phyloP scores from a whole-genome alignment of 2,888 invertebrate genomes.

The Drosophila mimica region DNA sequence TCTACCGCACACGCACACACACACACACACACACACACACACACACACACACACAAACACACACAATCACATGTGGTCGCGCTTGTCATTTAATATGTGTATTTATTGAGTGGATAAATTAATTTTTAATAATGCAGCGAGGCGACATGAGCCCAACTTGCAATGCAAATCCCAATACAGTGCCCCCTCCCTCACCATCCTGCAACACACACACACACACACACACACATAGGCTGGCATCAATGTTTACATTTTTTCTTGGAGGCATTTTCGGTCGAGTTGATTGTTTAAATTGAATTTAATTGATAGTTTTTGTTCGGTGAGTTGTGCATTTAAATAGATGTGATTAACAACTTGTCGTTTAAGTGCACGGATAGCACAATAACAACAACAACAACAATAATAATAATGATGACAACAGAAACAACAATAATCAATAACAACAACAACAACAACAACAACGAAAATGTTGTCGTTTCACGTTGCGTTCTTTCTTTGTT shows the following conservation, averaged over 20 bases:
- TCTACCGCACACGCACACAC: slow-evolving; percentile 6
- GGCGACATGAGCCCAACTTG: too few species aligned
- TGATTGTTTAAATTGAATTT: slow-evolving; percentile 62
- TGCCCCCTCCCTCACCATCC: background rate
- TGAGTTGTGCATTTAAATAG: slow-evolving; percentile 43
- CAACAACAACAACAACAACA: slow-evolving; percentile 4
- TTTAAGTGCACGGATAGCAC: slow-evolving; percentile 47
- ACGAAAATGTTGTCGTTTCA: slow-evolving; percentile 26
- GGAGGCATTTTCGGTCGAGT: slow-evolving; percentile 55
- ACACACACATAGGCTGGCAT: slow-evolving; percentile 4
- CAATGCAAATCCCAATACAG: background rate
- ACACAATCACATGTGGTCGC: slow-evolving; percentile 4
- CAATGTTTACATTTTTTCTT: slow-evolving; percentile 72
- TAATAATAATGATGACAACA: background rate
- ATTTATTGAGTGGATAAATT: slow-evolving; percentile 57
- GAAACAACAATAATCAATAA: background rate
- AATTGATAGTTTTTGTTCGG: slow-evolving; percentile 63
- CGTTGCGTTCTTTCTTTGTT: slow-evolving; percentile 28
- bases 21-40: background rate
- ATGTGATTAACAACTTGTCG: slow-evolving; percentile 65
- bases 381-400: slow-evolving; percentile 1
- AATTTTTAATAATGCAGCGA: slow-evolving; percentile 70
- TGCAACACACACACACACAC: background rate
- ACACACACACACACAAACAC: slow-evolving; percentile 3
- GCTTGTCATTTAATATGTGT: slow-evolving; percentile 26